These are phyloP conservation scores for Alligator sinensis DNA, from an alignment of 2,113 vertebrate genomes.

Conservation along the genomic window DNA sequence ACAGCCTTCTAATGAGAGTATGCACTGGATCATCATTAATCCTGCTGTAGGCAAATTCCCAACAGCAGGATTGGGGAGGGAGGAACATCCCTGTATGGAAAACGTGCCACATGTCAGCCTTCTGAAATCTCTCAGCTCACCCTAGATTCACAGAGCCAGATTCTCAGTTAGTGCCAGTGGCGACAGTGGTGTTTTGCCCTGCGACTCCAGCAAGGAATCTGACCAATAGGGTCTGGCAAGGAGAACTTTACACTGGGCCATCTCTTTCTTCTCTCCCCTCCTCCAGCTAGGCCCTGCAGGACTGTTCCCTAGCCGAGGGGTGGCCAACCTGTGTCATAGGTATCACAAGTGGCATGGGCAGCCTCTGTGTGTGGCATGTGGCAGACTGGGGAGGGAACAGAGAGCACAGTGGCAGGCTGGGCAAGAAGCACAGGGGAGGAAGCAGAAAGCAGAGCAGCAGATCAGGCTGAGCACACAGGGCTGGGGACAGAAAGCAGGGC, in stretches of 20 bases:
- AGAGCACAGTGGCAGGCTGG: no score
- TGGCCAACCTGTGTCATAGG: no score
- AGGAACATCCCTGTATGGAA: background rate
- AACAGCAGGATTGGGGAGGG: background rate
- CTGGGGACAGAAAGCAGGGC: no score
- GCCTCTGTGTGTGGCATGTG: no score
- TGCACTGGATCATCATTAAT: background rate
- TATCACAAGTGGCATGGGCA: no score
- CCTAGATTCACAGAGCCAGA: background rate
- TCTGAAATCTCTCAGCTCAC: background rate
- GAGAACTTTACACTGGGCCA: background rate
- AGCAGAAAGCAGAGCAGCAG: no score
- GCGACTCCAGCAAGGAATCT: background rate
- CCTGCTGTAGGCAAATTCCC: background rate
- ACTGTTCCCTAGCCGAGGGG: background rate
- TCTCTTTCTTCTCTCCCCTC: background rate
- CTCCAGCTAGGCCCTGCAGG: background rate
- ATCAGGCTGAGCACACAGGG: no score
- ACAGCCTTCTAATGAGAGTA: fast-evolving
- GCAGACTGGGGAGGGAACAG: no score
- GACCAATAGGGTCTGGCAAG: background rate
- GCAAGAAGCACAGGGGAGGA: no score
- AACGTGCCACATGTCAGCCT: background rate
- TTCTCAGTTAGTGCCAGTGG: background rate
- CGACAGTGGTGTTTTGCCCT: fast-evolving